Conservation (phyloP, 2,888 invertebrate genomes). For the Cerastis rubricosa region DNA sequence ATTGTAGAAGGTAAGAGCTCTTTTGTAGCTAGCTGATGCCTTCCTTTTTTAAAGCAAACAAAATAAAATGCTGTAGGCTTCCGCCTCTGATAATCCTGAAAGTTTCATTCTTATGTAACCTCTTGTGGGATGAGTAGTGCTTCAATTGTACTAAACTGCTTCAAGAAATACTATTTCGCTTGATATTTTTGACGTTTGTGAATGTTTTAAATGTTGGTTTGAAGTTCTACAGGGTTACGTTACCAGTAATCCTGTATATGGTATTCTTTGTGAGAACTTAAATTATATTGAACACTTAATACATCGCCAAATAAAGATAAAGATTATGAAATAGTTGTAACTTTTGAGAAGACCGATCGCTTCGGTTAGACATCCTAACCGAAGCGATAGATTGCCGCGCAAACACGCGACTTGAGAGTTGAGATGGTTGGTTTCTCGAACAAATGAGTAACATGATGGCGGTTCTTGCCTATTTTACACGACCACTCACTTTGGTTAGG, state of each 20-base stretch:
- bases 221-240: not conserved
- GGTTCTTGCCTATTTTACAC: not conserved
- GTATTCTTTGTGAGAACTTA: no score
- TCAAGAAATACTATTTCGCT: not conserved
- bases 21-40: constrained; percentile 41
- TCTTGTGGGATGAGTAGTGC: constrained; percentile 31
- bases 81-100: constrained; percentile 34
- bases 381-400: not conserved
- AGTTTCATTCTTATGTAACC: constrained; percentile 47
- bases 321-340: not conserved
- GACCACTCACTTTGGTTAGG: not conserved
- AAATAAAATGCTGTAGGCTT: constrained; percentile 52
- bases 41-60: constrained; percentile 45
- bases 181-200: not conserved
- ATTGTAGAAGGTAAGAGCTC: constrained; percentile 60
- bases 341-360: not conserved
- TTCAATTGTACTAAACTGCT: constrained; percentile 9
- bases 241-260: no score
- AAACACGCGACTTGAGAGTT: no score
- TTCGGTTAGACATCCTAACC: not conserved
- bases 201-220: not conserved
- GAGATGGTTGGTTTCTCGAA: not conserved
- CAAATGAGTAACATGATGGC: not conserved
- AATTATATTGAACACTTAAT: not conserved
- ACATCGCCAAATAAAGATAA: not conserved